A percentile compares a stretch with the other conserved stretches of the same genome.
phyloP scores from a whole-genome alignment of 2,113 vertebrate genomes.

The Pitta sordida region DNA sequence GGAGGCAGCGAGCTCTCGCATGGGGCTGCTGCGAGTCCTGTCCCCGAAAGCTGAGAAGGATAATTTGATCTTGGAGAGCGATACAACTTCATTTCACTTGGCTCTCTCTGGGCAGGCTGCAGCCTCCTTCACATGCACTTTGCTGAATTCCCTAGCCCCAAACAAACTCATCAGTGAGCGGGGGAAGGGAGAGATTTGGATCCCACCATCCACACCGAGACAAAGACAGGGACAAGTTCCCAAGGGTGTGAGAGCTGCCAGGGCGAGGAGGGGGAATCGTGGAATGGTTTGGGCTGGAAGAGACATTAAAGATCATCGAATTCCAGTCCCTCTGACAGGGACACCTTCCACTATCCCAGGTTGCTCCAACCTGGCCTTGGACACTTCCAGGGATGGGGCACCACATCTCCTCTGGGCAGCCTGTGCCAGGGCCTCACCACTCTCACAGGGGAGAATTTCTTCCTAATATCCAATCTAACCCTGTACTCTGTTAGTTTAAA shows the following conservation, averaged over 20 bases:
- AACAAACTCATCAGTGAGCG: accelerated
- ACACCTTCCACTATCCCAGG: no score
- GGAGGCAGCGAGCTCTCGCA: neutral
- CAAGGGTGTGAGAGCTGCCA: accelerated
- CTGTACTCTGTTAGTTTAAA: neutral
- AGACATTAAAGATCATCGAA: neutral
- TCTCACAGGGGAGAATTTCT: neutral
- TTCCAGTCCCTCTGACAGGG: accelerated
- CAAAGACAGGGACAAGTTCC: neutral
- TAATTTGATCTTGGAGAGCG: neutral
- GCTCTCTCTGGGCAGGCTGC: neutral
- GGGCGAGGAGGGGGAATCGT: neutral
- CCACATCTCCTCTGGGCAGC: neutral
- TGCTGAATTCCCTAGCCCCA: neutral
- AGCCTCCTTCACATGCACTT: conserved; percentile 30
- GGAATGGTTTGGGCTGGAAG: neutral
- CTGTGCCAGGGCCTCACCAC: neutral
- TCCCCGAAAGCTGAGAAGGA: neutral
- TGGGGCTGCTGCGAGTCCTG: neutral
- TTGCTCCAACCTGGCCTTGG: no score
- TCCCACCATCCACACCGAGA: accelerated
- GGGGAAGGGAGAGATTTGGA: neutral
- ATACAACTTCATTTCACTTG: neutral
- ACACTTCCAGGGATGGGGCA: neutral
- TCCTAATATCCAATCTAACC: neutral